Percentiles rank a stretch among this genome's conserved stretches.
Evolutionary conservation across 1,140 invertebrate species (phyloP).

Genomic region (Drosophila arizonae): DNA sequence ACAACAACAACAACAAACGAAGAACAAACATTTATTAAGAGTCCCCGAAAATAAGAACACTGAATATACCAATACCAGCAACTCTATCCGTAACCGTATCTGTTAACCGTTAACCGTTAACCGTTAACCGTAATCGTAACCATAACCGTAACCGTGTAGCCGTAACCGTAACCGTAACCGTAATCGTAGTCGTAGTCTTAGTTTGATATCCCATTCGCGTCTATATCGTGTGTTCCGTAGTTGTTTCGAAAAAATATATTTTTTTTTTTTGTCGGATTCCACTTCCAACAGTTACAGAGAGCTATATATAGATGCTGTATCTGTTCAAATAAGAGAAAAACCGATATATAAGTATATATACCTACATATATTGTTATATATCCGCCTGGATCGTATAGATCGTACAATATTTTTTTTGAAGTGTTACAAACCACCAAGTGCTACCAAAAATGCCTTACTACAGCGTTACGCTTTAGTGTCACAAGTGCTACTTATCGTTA

Average conservation of each 20-base stretch:
- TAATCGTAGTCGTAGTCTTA: slow-evolving; percentile 4
- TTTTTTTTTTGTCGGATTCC: slow-evolving; percentile 18
- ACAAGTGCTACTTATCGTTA: slow-evolving; percentile 57
- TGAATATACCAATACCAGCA: slow-evolving; percentile 18
- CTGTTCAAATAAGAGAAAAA: not conserved
- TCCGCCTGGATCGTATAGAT: slow-evolving; percentile 32
- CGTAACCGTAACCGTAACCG: not conserved
- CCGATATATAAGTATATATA: slow-evolving; percentile 6
- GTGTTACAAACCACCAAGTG: slow-evolving; percentile 55
- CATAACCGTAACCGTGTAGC: slow-evolving; percentile 9
- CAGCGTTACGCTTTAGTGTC: slow-evolving; percentile 76
- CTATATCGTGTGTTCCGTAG: slow-evolving; percentile 19
- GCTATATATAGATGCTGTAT: slow-evolving; percentile 5
- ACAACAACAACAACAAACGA: slow-evolving; percentile 26
- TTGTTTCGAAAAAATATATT: slow-evolving; percentile 11
- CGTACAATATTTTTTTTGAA: slow-evolving; percentile 68
- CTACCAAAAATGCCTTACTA: slow-evolving; percentile 74
- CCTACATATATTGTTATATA: slow-evolving; percentile 3
- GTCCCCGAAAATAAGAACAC: slow-evolving; percentile 31
- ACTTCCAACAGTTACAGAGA: slow-evolving; percentile 12
- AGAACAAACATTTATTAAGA: slow-evolving; percentile 27
- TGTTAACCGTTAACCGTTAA: slow-evolving; percentile 1
- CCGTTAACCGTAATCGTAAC: slow-evolving; percentile 1
- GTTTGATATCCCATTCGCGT: not conserved
- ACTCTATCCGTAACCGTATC: slow-evolving; percentile 3